Percentiles rank a stretch among this genome's conserved stretches.
phyloP scores from a whole-genome alignment of 2,797 vertebrate genomes.

The Danio kyathit region DNA sequence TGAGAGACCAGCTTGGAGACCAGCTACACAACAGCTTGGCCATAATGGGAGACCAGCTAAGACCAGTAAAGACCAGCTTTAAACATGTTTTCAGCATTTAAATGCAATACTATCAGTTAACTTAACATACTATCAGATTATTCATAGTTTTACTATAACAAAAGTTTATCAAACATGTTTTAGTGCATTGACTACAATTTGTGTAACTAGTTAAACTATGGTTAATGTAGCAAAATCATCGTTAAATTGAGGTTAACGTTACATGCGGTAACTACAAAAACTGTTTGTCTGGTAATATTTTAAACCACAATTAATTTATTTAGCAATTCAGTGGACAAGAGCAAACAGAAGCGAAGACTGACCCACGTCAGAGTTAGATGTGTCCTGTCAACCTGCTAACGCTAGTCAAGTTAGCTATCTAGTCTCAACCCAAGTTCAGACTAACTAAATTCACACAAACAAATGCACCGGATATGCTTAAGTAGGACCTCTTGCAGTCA shows the following conservation, averaged over 20 bases:
- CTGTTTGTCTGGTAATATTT: too few relatives aligned
- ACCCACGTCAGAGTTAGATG: conserved; percentile 21
- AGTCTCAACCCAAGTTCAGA: neutral
- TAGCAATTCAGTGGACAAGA: neutral
- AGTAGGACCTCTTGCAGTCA: neutral
- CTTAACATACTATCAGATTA: neutral
- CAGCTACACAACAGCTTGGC: neutral
- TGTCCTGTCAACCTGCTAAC: conserved; percentile 42
- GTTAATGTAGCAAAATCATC: too few relatives aligned
- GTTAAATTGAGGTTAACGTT: too few relatives aligned
- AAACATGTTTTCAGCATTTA: neutral
- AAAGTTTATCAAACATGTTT: neutral
- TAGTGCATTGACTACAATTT: too few relatives aligned
- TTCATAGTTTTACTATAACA: neutral
- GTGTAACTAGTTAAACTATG: too few relatives aligned
- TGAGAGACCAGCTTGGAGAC: conserved; percentile 14
- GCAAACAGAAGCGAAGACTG: neutral
- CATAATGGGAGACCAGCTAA: conserved; percentile 11
- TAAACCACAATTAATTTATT: too few relatives aligned
- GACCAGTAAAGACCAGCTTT: neutral
- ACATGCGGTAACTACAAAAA: too few relatives aligned
- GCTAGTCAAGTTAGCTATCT: conserved; percentile 5
- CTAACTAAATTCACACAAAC: neutral
- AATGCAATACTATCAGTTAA: neutral
- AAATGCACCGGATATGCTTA: neutral